Percentiles rank a stretch among this genome's conserved stretches.
These are phyloP conservation scores for Trichechus manatus DNA, from an alignment of 2,113 vertebrate genomes.

Conservation along the genomic window DNA sequence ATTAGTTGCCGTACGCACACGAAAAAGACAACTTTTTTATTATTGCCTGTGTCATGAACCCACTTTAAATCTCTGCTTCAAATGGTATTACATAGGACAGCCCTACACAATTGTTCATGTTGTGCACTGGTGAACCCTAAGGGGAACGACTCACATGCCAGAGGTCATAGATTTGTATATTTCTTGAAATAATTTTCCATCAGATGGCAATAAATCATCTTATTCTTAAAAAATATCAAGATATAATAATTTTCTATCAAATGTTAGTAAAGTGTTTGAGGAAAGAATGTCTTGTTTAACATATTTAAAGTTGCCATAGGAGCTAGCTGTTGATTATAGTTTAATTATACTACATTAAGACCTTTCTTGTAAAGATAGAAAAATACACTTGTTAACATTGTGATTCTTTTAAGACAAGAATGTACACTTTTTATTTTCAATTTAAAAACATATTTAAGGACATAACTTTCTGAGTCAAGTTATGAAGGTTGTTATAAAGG, in stretches of 20 bases:
- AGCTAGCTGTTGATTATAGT: background rate
- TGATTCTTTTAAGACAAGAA: constrained; percentile 9
- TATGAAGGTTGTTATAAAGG: background rate
- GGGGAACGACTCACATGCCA: background rate
- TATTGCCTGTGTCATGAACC: background rate
- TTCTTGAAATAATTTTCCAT: constrained; percentile 5
- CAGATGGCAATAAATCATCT: background rate
- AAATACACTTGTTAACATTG: constrained; percentile 3
- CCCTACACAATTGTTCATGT: background rate
- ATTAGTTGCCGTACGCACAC: background rate
- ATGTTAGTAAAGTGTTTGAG: background rate
- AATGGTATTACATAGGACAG: background rate
- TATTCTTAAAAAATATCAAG: background rate
- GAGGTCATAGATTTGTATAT: background rate
- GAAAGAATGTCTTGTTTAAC: background rate
- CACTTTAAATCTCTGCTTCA: background rate
- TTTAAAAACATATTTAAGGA: constrained; percentile 40
- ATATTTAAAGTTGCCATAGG: background rate
- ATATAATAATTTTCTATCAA: background rate
- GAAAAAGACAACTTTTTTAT: background rate
- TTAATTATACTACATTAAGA: constrained; percentile 2
- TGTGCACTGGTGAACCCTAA: background rate
- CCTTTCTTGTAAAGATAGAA: background rate
- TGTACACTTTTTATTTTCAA: background rate
- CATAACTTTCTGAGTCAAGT: background rate